Percentiles rank a stretch among this genome's conserved stretches.
Evolutionary conservation across 2,797 vertebrate species (phyloP).

Genomic region (Vultur gryphus): DNA sequence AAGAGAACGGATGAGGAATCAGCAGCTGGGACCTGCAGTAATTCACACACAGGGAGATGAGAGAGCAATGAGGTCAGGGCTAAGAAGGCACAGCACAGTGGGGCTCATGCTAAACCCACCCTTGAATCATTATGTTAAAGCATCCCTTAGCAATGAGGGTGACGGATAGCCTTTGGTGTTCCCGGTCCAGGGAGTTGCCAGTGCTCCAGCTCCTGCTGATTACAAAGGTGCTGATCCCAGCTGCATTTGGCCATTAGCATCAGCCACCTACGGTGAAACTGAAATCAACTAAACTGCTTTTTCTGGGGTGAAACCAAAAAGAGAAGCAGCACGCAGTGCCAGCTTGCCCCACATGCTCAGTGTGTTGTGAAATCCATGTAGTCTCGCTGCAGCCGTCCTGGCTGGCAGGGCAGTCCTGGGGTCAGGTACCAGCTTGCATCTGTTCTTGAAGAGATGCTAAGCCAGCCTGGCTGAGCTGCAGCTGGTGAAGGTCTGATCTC

Average conservation of each 20-base stretch:
- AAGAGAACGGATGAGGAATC: background rate
- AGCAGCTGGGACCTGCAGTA: background rate
- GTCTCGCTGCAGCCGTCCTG: background rate
- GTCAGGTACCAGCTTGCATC: background rate
- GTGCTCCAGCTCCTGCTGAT: background rate
- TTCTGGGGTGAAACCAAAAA: background rate
- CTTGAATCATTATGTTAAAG: background rate
- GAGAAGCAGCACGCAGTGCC: background rate
- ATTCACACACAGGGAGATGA: background rate
- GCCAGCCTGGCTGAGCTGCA: background rate
- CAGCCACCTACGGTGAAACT: background rate
- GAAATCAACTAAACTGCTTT: background rate
- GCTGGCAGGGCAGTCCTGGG: background rate
- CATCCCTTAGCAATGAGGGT: background rate
- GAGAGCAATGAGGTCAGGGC: fast-evolving
- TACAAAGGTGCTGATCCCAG: background rate
- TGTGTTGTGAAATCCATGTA: background rate
- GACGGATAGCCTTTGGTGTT: background rate
- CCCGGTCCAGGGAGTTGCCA: background rate
- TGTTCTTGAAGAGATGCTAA: background rate
- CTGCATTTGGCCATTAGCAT: background rate
- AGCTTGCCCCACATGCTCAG: background rate
- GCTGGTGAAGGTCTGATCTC: background rate
- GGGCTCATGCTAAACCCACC: background rate
- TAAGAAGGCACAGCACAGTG: background rate